phyloP scores from a whole-genome alignment of 2,113 vertebrate species.

The Zootoca vivipara region DNA sequence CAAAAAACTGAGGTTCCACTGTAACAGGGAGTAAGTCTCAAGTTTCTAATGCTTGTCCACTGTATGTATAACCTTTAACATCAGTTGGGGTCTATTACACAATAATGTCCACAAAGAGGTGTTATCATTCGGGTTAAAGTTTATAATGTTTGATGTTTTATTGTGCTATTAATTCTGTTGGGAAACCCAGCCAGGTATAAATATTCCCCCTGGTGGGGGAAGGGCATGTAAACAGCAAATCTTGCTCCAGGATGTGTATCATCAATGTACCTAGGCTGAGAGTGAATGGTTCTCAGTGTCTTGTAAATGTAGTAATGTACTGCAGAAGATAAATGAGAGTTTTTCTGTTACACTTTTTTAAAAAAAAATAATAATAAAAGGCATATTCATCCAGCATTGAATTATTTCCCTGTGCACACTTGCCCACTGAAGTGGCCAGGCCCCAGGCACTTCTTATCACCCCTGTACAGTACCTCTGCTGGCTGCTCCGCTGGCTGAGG shows the following conservation, averaged over 20 bases:
- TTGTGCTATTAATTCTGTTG: too few species aligned
- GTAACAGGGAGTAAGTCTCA: not conserved
- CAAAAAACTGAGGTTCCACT: too few species aligned
- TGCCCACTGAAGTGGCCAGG: not conserved
- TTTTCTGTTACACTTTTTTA: not conserved
- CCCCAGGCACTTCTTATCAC: not conserved
- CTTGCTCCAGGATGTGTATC: too few species aligned
- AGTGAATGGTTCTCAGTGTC: not conserved
- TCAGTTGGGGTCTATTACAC: not conserved
- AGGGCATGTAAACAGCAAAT: not conserved
- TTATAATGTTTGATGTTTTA: too few species aligned
- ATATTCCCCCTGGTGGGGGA: not conserved
- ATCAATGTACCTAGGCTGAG: not conserved
- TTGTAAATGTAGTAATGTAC: not conserved
- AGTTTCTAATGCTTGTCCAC: not conserved
- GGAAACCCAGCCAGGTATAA: too few species aligned
- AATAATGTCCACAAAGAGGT: too few species aligned
- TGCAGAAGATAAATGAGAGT: not conserved
- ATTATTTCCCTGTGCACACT: not conserved
- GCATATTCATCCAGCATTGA: not conserved
- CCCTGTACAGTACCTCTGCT: constrained; percentile 83
- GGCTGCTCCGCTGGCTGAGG: constrained; percentile 89
- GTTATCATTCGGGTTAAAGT: too few species aligned
- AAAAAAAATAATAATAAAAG: not conserved
- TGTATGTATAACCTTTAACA: not conserved